These are phyloP conservation scores for Aldabrachelys gigantea DNA, from an alignment of 2,113 vertebrate genomes.

Conservation along the genomic window DNA sequence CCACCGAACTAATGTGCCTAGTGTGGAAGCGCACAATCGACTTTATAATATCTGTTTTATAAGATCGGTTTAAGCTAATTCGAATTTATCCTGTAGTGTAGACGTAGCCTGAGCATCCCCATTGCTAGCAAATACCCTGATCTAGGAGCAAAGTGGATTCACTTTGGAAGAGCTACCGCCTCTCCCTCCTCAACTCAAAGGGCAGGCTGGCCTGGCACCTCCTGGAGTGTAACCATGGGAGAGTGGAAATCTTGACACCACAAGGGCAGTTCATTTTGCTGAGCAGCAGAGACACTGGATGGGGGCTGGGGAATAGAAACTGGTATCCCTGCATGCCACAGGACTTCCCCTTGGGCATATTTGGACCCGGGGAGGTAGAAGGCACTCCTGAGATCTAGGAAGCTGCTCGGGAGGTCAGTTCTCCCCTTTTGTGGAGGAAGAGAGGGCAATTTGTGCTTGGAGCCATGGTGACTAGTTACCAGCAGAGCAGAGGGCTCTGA, in stretches of 20 bases:
- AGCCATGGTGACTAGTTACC: constrained; percentile 33
- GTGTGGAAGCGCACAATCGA: too few species aligned
- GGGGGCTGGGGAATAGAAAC: not conserved
- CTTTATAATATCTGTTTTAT: too few species aligned
- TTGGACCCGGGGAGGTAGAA: not conserved
- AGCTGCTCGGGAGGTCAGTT: not conserved
- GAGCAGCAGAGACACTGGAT: not conserved
- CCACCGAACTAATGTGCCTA: too few species aligned
- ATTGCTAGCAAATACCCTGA: not conserved
- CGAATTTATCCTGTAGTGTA: too few species aligned
- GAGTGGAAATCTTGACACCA: not conserved
- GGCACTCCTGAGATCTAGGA: not conserved
- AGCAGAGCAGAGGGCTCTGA: constrained; percentile 56
- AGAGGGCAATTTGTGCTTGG: constrained; percentile 49
- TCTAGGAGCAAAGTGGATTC: not conserved
- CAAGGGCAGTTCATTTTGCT: not conserved
- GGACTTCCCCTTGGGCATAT: not conserved
- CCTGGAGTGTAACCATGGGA: not conserved
- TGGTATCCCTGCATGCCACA: not conserved
- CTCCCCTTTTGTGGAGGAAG: not conserved
- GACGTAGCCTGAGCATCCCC: not conserved
- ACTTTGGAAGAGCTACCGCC: not conserved
- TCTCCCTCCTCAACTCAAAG: not conserved
- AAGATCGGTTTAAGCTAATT: too few species aligned
- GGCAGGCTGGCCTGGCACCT: not conserved